Conservation (phyloP, 2,797 vertebrate species). For the Telmatherina bonti region DNA sequence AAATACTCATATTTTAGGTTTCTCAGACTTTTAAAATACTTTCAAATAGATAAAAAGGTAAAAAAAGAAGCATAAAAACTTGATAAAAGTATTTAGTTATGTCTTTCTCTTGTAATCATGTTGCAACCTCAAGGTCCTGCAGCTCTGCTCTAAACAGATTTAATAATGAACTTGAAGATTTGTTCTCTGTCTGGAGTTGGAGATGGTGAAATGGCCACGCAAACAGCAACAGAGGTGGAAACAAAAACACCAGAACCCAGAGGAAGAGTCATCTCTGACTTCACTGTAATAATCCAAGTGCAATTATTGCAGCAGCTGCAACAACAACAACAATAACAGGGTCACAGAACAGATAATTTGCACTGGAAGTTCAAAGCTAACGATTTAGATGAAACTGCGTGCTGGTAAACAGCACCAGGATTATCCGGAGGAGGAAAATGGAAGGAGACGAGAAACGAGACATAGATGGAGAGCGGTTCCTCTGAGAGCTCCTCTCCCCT, state of each 20-base stretch:
- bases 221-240: constrained; percentile 47
- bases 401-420: constrained; percentile 84
- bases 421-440: constrained; percentile 81
- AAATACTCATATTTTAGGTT: constrained; percentile 1
- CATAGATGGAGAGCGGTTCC: constrained; percentile 76
- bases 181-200: constrained; percentile 8
- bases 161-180: constrained; percentile 28
- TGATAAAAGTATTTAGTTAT: background rate
- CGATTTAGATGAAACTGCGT: constrained; percentile 63
- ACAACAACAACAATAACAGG: constrained; percentile 64
- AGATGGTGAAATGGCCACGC: constrained; percentile 23
- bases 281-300: constrained; percentile 71
- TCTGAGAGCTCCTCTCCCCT: constrained; percentile 73
- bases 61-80: background rate
- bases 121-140: constrained; percentile 33
- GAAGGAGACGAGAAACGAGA: constrained; percentile 57
- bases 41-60: background rate
- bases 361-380: constrained; percentile 73
- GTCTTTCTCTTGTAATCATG: constrained; percentile 1
- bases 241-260: constrained; percentile 34
- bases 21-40: background rate
- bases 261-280: constrained; percentile 58
- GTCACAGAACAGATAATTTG: constrained; percentile 73
- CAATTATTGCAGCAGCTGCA: constrained; percentile 76
- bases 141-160: constrained; percentile 1